phyloP scores from a whole-genome alignment of 2,113 vertebrate species.

The Brachionichthys hirsutus region DNA sequence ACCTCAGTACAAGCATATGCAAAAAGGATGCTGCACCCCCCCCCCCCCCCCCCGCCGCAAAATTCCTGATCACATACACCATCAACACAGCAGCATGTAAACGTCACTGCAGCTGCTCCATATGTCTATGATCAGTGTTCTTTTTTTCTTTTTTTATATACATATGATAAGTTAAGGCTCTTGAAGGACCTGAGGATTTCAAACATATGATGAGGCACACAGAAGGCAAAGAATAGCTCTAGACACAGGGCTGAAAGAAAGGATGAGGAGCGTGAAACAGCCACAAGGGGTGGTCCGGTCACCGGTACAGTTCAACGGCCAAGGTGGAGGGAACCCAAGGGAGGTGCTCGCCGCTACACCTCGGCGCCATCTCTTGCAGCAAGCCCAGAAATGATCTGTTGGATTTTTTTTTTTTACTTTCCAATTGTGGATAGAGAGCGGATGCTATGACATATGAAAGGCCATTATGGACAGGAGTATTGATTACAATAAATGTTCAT shows the following conservation, averaged over 20 bases:
- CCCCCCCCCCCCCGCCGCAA: background rate
- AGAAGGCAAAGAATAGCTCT: slow-evolving; percentile 79
- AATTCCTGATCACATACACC: slow-evolving; percentile 32
- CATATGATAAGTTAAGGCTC: slow-evolving; percentile 82
- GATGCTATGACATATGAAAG: too few relatives aligned
- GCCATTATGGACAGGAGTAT: too few relatives aligned
- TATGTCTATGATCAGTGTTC: slow-evolving; percentile 49
- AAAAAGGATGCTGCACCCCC: slow-evolving; percentile 37
- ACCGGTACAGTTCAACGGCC: slow-evolving; percentile 25
- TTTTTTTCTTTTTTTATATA: slow-evolving; percentile 59
- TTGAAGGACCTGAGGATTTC: slow-evolving; percentile 84
- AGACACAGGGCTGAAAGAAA: slow-evolving; percentile 63
- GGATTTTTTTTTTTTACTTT: too few relatives aligned
- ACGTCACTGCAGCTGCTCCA: slow-evolving; percentile 54
- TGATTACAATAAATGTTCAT: too few relatives aligned
- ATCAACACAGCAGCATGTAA: slow-evolving; percentile 65
- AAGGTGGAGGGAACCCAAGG: slow-evolving; percentile 24
- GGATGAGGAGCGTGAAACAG: slow-evolving; percentile 57
- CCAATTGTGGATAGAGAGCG: too few relatives aligned
- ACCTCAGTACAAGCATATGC: slow-evolving; percentile 16
- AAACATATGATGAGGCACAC: slow-evolving; percentile 83
- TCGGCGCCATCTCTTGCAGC: slow-evolving; percentile 2
- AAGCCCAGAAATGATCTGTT: slow-evolving; percentile 7
- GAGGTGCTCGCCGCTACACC: slow-evolving; percentile 21
- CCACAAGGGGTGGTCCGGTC: slow-evolving; percentile 34